Conservation (phyloP, 1,140 invertebrate genomes). For the Acromyrmex echinatior region DNA sequence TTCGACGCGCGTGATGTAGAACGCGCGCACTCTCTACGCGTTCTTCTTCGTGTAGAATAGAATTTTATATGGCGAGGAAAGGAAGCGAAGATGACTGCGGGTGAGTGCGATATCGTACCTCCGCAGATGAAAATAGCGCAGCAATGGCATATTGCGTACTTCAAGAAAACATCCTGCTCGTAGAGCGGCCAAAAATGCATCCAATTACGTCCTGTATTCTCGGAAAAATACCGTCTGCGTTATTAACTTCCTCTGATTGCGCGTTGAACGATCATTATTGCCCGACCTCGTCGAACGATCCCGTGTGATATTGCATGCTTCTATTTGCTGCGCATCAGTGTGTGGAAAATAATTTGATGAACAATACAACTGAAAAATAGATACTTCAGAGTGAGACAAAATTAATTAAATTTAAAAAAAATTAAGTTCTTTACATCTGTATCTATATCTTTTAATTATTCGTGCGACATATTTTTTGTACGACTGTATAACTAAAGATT, state of each 20-base stretch:
- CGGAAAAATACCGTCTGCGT: neutral
- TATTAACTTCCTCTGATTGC: conserved; percentile 1
- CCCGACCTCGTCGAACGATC: neutral
- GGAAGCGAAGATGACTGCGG: conserved; percentile 37
- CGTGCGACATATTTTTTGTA: too few species aligned
- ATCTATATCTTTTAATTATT: too few species aligned
- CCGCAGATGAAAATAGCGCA: conserved; percentile 61
- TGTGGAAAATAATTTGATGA: neutral
- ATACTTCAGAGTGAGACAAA: neutral
- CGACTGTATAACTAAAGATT: too few species aligned
- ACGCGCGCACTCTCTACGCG: conserved; percentile 55
- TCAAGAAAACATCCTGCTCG: conserved; percentile 40
- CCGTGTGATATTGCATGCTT: neutral
- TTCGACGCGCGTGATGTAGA: conserved; percentile 58
- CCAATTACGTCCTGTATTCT: conserved; percentile 7
- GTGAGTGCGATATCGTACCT: conserved; percentile 45
- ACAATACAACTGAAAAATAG: neutral
- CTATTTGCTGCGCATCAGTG: neutral
- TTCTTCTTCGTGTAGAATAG: conserved; percentile 60
- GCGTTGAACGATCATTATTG: neutral
- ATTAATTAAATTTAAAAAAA: neutral
- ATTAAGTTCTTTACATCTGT: neutral
- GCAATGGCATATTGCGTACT: conserved; percentile 50
- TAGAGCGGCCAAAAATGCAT: conserved; percentile 23
- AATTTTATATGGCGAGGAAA: conserved; percentile 59